Conservation (phyloP, 2,888 invertebrate genomes). For the Desoria tigrina region DNA sequence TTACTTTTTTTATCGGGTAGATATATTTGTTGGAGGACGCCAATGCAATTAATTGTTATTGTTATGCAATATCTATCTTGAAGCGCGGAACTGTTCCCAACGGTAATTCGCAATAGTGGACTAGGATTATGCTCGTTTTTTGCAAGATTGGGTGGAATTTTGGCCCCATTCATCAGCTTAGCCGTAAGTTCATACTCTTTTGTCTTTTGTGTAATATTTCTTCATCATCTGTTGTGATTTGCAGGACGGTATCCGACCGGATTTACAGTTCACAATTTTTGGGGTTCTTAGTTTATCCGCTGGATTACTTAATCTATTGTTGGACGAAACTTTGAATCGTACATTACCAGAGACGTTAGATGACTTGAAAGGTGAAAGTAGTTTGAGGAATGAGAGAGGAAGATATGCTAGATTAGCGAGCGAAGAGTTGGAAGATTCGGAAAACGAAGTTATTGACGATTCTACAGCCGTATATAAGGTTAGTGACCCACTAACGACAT, state of each 20-base stretch:
- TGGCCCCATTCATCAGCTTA: slow-evolving; percentile 53
- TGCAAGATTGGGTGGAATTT: slow-evolving; percentile 54
- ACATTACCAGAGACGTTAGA: slow-evolving; percentile 54
- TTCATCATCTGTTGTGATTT: background rate
- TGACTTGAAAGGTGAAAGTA: slow-evolving; percentile 47
- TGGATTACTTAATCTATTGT: slow-evolving; percentile 52
- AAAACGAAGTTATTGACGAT: slow-evolving; percentile 16
- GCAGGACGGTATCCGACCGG: slow-evolving; percentile 35
- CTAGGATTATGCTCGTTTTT: slow-evolving; percentile 55
- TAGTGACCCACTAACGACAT: too few relatives aligned
- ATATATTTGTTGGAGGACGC: too few relatives aligned
- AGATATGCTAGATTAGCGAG: slow-evolving; percentile 39
- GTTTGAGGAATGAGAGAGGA: slow-evolving; percentile 41
- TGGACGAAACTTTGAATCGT: slow-evolving; percentile 54
- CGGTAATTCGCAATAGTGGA: slow-evolving; percentile 58
- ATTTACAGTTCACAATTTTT: slow-evolving; percentile 42
- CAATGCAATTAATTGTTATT: too few relatives aligned
- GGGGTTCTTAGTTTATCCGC: slow-evolving; percentile 50
- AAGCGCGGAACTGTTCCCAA: slow-evolving; percentile 61
- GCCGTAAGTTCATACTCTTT: slow-evolving; percentile 33
- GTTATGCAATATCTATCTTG: too few relatives aligned
- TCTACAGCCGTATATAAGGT: too few relatives aligned
- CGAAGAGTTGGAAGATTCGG: slow-evolving; percentile 35
- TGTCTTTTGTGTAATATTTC: background rate
- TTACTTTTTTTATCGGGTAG: background rate